These are phyloP conservation scores for Myotis brandtii DNA, from an alignment of 2,113 vertebrate genomes.

Conservation along the genomic window DNA sequence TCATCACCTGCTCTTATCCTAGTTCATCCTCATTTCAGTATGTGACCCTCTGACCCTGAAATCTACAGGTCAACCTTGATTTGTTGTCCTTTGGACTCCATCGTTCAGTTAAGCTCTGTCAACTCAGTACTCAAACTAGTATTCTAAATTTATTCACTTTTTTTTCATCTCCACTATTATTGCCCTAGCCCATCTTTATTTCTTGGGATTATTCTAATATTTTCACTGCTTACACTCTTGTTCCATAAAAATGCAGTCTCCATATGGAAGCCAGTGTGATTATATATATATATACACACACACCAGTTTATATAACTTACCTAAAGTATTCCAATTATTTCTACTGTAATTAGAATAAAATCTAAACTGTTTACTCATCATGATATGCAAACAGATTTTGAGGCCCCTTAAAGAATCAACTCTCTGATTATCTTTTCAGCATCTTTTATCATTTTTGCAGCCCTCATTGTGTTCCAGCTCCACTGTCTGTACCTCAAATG, in stretches of 20 bases:
- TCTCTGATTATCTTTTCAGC: neutral
- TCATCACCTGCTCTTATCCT: neutral
- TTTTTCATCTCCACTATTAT: neutral
- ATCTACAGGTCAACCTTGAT: neutral
- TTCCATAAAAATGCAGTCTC: neutral
- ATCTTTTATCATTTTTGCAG: neutral
- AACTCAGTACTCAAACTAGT: neutral
- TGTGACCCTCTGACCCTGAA: neutral
- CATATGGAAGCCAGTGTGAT: neutral
- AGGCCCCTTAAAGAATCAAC: neutral
- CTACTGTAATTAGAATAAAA: neutral
- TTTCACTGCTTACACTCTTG: neutral
- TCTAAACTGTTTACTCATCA: neutral
- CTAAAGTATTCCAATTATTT: neutral
- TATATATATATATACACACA: neutral
- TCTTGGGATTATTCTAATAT: neutral
- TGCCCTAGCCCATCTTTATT: neutral
- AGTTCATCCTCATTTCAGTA: neutral
- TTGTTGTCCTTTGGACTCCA: neutral
- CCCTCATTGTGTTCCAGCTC: neutral
- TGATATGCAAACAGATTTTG: neutral
- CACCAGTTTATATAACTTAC: neutral
- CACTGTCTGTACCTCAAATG: neutral
- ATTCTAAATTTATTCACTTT: neutral
- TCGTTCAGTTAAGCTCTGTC: neutral